Base-by-base conservation (phyloP, 2,113 vertebrate species). In the Eptesicus fuscus region DNA sequence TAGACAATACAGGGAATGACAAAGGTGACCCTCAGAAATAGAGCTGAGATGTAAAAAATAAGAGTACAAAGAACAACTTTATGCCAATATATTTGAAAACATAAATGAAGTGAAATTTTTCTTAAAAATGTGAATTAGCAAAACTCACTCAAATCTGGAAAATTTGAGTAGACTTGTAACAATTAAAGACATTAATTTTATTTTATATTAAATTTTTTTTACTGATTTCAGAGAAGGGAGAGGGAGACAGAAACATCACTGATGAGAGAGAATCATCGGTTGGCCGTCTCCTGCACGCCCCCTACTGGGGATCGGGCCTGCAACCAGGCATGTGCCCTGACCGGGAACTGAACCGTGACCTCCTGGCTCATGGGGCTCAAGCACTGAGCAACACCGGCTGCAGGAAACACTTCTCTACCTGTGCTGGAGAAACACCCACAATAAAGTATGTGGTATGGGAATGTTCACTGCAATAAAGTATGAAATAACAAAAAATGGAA, bases 71-170 rank as follows among this genome's bases (percentile, higher is more conserved):
- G 13, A 51, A 53, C 11, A 78, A 51, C 23, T 78, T 78, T 71
- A 77, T 37, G 9, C 40, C 30, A 73, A 65, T 22, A 61, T 61
- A 16, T 44, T 17, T 37, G 12, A 78, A 83, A 79, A 59, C 11
- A 5, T 42, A 83, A 83, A 40, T 4, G 5, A 90, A 88, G 11
- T 40, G 37, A 44, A 61, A 47, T 47, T 79, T 59, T 49, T 74
- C 93, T 88, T 91, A 12, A 83, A 95, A 73, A 37, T 20, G 77
- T 16, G n/a, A 35, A 74, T 92, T 78, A 92, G 51, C 25, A 25
- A 67, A 87, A 95, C 13, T 37, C 22, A 78, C 9, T 85, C 53
- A 92, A 94, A 67, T 35, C 42, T 5, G 87, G 53, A 90, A 82
- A 70, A 89, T 32, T 3, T 74, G 9, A 61, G 47, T 25, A 80